phyloP scores from a whole-genome alignment of 2,888 invertebrate species.

The Drosophila meridiana region DNA sequence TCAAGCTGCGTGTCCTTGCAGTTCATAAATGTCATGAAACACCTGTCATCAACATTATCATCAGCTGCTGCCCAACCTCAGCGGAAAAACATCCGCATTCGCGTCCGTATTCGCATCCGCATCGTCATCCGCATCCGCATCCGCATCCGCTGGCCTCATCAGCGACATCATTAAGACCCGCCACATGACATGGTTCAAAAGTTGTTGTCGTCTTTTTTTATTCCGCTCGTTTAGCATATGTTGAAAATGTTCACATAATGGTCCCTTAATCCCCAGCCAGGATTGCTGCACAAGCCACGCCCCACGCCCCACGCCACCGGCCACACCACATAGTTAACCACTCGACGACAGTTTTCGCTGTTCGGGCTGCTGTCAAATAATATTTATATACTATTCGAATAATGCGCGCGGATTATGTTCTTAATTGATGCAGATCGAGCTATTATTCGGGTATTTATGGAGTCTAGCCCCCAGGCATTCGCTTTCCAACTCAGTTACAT shows the following conservation, averaged over 20 bases:
- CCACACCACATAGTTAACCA: conserved; percentile 20
- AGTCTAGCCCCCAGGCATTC: background rate
- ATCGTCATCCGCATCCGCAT: conserved; percentile 11
- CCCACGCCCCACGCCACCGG: background rate
- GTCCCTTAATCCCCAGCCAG: conserved; percentile 50
- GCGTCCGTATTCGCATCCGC: background rate
- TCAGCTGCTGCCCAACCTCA: conserved; percentile 8
- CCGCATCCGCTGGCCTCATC: conserved; percentile 28
- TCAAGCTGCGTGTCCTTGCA: conserved; percentile 10
- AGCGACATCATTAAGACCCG: conserved; percentile 55
- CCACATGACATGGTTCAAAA: conserved; percentile 46
- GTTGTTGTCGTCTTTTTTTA: conserved; percentile 11
- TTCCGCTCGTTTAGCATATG: conserved; percentile 61
- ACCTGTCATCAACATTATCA: conserved; percentile 56
- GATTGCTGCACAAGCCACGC: conserved; percentile 14
- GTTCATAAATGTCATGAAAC: conserved; percentile 55
- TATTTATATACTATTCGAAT: conserved; percentile 71
- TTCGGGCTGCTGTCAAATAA: conserved; percentile 59
- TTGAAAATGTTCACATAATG: conserved; percentile 59
- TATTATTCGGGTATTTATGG: conserved; percentile 46
- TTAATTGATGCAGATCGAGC: conserved; percentile 73
- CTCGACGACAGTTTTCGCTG: conserved; percentile 56
- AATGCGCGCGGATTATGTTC: conserved; percentile 73
- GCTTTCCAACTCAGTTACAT: background rate
- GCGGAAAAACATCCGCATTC: conserved; percentile 22